Evolutionary conservation across 2,888 invertebrate genomes (phyloP).

Genomic region (Torymus texanus): DNA sequence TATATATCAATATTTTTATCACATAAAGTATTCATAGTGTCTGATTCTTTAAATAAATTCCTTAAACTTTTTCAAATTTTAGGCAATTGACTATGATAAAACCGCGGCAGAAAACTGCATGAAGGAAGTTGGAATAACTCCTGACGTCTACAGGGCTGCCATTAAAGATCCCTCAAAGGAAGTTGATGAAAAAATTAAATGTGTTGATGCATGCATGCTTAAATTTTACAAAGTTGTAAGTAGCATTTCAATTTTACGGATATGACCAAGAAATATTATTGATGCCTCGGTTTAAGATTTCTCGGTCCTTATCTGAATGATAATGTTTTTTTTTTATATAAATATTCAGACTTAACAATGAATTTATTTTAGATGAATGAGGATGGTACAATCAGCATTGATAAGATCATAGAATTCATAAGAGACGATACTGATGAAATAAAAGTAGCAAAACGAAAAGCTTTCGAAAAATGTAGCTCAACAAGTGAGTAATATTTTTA

Average conservation of each 20-base stretch:
- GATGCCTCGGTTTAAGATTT: too few relatives aligned
- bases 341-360: not conserved
- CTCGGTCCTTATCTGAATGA: not conserved
- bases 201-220: slow-evolving; percentile 6
- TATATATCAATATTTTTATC: too few relatives aligned
- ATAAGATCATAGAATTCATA: slow-evolving; percentile 1
- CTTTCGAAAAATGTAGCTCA: not conserved
- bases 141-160: not conserved
- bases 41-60: too few relatives aligned
- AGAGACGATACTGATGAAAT: not conserved
- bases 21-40: too few relatives aligned
- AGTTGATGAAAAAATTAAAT: slow-evolving; percentile 16
- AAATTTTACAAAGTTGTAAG: slow-evolving; percentile 19
- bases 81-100: too few relatives aligned
- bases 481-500: not conserved
- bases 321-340: not conserved
- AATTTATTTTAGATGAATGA: slow-evolving; percentile 7
- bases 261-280: too few relatives aligned
- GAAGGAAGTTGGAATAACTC: slow-evolving; percentile 5
- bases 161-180: not conserved
- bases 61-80: too few relatives aligned
- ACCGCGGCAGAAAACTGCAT: not conserved
- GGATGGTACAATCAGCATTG: not conserved
- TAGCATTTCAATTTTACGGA: not conserved
- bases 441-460: not conserved